Evolutionary conservation across 2,113 vertebrate species (phyloP).

Genomic region (Corvus moneduloides): DNA sequence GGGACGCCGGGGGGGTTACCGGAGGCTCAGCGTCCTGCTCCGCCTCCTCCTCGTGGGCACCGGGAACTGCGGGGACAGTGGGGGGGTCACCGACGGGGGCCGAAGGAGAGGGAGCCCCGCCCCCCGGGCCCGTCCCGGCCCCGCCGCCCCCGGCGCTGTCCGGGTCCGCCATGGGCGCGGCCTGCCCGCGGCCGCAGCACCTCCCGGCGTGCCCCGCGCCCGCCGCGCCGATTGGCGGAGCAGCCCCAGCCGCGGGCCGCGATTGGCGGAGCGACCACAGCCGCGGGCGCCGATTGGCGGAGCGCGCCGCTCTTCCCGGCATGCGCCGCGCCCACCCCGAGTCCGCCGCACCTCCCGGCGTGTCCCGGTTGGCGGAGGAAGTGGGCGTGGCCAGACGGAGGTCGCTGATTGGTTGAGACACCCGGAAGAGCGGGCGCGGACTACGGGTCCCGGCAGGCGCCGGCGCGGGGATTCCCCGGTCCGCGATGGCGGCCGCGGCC

Average conservation of each 20-base stretch:
- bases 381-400: neutral
- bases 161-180: neutral
- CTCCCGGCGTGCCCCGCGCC: neutral
- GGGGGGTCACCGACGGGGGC: neutral
- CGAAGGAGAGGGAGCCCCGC: neutral
- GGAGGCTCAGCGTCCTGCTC: neutral
- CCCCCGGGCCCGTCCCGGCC: neutral
- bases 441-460: neutral
- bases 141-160: neutral
- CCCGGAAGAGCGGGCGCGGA: neutral
- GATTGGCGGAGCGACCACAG: too few species aligned
- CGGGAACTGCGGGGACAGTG: neutral
- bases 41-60: neutral
- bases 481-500: constrained; percentile 55
- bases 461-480: constrained; percentile 45
- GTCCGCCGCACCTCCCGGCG: neutral
- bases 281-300: too few species aligned
- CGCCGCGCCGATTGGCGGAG: neutral
- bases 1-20: neutral
- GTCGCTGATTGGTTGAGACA: neutral
- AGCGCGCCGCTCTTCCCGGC: too few species aligned
- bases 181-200: neutral
- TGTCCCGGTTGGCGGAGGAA: too few species aligned
- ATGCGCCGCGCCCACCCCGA: too few species aligned
- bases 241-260: too few species aligned